Evolutionary conservation across 2,888 invertebrate species (phyloP), one percentile per base, ranked within the genome.

Genomic region (Nemurella pictetii): DNA sequence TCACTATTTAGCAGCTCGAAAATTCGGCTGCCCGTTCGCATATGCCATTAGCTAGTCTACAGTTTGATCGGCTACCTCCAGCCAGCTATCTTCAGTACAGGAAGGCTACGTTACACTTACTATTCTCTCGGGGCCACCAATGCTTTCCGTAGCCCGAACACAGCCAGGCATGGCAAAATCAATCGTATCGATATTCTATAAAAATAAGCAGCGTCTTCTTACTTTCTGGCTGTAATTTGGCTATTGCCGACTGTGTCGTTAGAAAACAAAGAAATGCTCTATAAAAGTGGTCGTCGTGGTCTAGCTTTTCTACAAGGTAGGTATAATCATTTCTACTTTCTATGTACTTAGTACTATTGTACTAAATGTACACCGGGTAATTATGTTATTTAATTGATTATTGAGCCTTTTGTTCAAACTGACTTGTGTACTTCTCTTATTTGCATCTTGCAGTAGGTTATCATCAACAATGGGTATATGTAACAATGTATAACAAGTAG

Each of bases 401-500:
- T 87, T 87, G 87, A 87, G 87, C 87, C 85, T 87, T 82, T 87
- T 86, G 83, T 87, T 87, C 85, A 83, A 85, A 86, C 87, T 85
- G 86, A 86, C 87, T 87, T 87, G 82, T 36, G 55, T 55, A 80
- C 80, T 73, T 85, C 86, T 84, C 87, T 86, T 86, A 87, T 87
- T 82, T 87, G 55, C 55, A 55, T 55, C 20, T 55, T 55, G 55
- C 55, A 55, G 55, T 55, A 55, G 55, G 55, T 55, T 55, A 55
- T 55, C 55, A 86, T 87, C 86, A 87, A 87, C 87, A 87, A 87
- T 87, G 86, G 86, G 86, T 87, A 87, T 86, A 87, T 86, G 86
- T 87, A 87, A 87, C 87, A 87, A 87, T 87, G 87, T 87, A 87
- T 87, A 87, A 87, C 87, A 87, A 87, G 86, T 86, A 87, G 85